Conservation (phyloP, 2,888 invertebrate genomes). For the Agonopterix alstromeriana region DNA sequence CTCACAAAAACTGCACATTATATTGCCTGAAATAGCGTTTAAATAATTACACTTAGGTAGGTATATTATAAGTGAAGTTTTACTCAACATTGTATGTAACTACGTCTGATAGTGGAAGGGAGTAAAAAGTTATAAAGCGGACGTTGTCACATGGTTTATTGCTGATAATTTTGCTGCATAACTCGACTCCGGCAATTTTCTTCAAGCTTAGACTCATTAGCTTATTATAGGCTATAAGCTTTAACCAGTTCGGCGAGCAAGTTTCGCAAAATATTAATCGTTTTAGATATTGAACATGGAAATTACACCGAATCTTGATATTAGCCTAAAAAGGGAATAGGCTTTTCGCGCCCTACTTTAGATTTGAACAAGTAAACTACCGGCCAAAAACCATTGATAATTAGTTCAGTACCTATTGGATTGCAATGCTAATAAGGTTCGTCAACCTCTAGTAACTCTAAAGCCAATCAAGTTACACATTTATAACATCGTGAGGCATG, state of each 20-base stretch:
- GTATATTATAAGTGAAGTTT: too few species aligned
- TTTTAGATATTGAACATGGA: slow-evolving; percentile 23
- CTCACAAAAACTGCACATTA: too few species aligned
- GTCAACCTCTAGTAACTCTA: too few species aligned
- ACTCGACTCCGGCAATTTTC: slow-evolving; percentile 22
- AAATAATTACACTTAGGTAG: too few species aligned
- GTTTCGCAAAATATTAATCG: slow-evolving; percentile 31
- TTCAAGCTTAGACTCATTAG: slow-evolving; percentile 24
- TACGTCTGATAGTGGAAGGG: too few species aligned
- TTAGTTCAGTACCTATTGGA: too few species aligned
- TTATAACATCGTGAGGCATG: too few species aligned
- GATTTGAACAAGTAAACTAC: not conserved
- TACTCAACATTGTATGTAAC: too few species aligned
- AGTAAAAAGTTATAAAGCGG: slow-evolving; percentile 3
- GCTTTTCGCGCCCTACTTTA: not conserved
- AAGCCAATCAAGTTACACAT: too few species aligned
- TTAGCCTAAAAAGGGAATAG: not conserved
- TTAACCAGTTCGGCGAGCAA: slow-evolving; percentile 10
- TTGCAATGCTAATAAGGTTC: too few species aligned
- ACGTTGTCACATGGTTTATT: slow-evolving; percentile 4
- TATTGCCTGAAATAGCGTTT: too few species aligned
- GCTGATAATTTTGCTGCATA: slow-evolving; percentile 21
- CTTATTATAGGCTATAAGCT: slow-evolving; percentile 22
- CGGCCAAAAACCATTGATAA: too few species aligned
- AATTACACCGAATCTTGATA: slow-evolving; percentile 23